phyloP scores from a whole-genome alignment of 2,113 vertebrate species.

The Parus major region DNA sequence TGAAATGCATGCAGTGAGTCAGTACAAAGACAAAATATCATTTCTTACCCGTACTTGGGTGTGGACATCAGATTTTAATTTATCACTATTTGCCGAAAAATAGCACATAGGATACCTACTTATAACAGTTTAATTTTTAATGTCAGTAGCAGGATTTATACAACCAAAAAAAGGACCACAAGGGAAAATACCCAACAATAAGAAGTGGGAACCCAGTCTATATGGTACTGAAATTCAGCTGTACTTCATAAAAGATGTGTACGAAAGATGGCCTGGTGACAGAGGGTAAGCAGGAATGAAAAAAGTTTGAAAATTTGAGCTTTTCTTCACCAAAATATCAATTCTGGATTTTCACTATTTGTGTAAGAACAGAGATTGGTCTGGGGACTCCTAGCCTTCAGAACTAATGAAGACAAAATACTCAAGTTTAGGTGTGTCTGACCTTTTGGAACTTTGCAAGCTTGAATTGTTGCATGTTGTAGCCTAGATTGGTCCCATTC shows the following conservation, averaged over 20 bases:
- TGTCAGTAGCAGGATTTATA: background rate
- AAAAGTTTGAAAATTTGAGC: background rate
- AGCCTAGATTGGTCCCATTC: background rate
- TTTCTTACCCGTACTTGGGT: background rate
- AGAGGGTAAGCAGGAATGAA: background rate
- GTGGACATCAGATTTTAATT: background rate
- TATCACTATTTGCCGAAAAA: background rate
- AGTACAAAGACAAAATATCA: background rate
- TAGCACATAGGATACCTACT: background rate
- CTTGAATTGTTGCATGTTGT: background rate
- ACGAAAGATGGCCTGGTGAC: background rate
- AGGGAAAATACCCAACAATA: background rate
- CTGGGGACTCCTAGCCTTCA: background rate
- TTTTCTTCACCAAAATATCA: background rate
- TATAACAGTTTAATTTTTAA: background rate
- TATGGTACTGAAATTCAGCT: background rate
- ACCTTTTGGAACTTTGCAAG: background rate
- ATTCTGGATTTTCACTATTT: background rate
- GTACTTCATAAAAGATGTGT: background rate
- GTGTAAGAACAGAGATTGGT: background rate
- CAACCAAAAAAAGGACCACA: background rate
- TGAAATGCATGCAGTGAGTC: background rate
- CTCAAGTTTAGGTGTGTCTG: background rate
- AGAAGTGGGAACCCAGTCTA: background rate
- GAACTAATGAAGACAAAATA: conserved; percentile 17